phyloP scores from a whole-genome alignment of 2,113 vertebrate species.

The Passer domesticus region DNA sequence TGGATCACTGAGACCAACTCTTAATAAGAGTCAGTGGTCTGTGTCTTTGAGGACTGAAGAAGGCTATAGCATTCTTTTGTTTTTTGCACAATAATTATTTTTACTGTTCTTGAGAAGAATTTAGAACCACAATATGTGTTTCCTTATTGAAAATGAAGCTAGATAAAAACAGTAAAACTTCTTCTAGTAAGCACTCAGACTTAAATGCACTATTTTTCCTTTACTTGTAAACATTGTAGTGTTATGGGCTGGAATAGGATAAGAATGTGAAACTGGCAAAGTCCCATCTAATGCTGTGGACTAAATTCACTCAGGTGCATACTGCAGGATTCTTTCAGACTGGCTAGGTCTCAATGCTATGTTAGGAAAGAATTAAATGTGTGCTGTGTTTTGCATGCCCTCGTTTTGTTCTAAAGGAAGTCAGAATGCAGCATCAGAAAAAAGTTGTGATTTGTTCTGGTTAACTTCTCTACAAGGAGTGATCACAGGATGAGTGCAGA shows the following conservation, averaged over 20 bases:
- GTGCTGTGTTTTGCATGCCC: neutral
- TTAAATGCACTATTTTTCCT: neutral
- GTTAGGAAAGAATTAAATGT: neutral
- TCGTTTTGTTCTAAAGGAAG: conserved; percentile 1
- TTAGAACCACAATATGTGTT: neutral
- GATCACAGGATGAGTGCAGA: neutral
- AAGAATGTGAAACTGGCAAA: neutral
- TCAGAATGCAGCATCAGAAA: neutral
- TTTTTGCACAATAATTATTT: neutral
- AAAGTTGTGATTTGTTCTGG: neutral
- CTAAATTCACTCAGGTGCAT: neutral
- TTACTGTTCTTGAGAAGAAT: neutral
- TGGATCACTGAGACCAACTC: neutral
- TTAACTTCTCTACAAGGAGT: neutral
- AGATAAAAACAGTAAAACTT: neutral
- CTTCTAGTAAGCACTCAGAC: neutral
- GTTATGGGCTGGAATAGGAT: neutral
- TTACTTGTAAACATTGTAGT: neutral
- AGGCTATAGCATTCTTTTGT: neutral
- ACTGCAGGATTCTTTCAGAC: neutral
- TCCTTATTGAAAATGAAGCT: neutral
- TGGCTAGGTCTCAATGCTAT: neutral
- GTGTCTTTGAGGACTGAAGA: neutral
- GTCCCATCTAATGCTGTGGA: neutral
- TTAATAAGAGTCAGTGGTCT: neutral